phyloP scores from a whole-genome alignment of 2,888 invertebrate genomes.

The Diaprepes abbreviatus region DNA sequence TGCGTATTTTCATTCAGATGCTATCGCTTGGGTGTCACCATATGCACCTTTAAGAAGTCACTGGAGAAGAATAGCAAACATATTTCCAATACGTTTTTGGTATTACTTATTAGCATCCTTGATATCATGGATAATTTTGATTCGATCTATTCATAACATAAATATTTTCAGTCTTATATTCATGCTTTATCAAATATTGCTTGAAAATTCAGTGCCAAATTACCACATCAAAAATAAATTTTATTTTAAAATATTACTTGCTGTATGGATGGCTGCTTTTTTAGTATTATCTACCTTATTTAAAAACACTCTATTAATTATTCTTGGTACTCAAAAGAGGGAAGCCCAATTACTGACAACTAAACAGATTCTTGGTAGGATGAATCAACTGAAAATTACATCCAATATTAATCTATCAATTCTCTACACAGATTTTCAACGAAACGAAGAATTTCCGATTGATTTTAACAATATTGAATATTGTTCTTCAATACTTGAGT shows the following conservation, averaged over 20 bases:
- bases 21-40: conserved; percentile 34
- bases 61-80: conserved; percentile 27
- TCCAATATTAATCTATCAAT: conserved; percentile 28
- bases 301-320: conserved; percentile 37
- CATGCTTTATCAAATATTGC: conserved; percentile 24
- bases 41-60: conserved; percentile 16
- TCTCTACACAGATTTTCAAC: conserved; percentile 18
- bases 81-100: conserved; percentile 24
- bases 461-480: conserved; percentile 24
- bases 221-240: background rate
- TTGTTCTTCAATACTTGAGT: conserved; percentile 21
- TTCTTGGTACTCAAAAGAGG: conserved; percentile 33
- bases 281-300: conserved; percentile 29
- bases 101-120: background rate
- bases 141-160: background rate
- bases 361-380: background rate
- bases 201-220: conserved; percentile 30
- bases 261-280: conserved; percentile 35
- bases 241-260: conserved; percentile 27
- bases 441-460: conserved; percentile 11
- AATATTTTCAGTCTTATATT: conserved; percentile 13
- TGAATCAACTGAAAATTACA: conserved; percentile 9
- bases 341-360: background rate
- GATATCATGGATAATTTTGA: conserved; percentile 9
- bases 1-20: conserved; percentile 15